phyloP scores from a whole-genome alignment of 2,888 invertebrate species.

The Hydroisotoma schaefferi region DNA sequence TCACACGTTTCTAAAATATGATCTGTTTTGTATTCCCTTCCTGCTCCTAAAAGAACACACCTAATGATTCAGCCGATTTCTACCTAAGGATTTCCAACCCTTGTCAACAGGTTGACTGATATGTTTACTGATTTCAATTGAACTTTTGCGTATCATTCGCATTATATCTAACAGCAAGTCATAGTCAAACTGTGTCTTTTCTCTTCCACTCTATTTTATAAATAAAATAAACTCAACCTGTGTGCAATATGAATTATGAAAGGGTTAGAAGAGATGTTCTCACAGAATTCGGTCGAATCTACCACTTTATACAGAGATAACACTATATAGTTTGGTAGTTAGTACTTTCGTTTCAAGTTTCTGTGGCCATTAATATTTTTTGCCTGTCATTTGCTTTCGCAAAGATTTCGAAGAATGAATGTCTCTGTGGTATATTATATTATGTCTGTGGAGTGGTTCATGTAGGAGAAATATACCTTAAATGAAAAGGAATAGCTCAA shows the following conservation, averaged over 20 bases:
- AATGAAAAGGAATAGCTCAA: no score
- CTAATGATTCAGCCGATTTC: slow-evolving; percentile 38
- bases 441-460: no score
- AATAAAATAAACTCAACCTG: no score
- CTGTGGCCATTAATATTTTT: slow-evolving; percentile 14
- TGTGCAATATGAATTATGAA: no score
- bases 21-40: slow-evolving; percentile 8
- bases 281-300: not conserved
- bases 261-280: no score
- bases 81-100: slow-evolving; percentile 15
- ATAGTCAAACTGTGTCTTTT: no score
- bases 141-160: not conserved
- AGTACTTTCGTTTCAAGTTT: not conserved
- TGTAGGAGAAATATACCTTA: no score
- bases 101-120: slow-evolving; percentile 18
- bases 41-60: slow-evolving; percentile 25
- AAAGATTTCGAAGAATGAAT: no score
- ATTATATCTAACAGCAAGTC: no score
- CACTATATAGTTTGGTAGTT: not conserved
- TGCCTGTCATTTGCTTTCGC: slow-evolving; percentile 19
- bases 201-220: no score
- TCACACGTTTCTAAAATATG: no score
- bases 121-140: slow-evolving; percentile 42
- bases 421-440: no score
- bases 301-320: not conserved